Percentiles rank a stretch among this genome's conserved stretches.
phyloP scores from a whole-genome alignment of 2,797 vertebrate genomes.

The Schizopygopsis malacanthus region DNA sequence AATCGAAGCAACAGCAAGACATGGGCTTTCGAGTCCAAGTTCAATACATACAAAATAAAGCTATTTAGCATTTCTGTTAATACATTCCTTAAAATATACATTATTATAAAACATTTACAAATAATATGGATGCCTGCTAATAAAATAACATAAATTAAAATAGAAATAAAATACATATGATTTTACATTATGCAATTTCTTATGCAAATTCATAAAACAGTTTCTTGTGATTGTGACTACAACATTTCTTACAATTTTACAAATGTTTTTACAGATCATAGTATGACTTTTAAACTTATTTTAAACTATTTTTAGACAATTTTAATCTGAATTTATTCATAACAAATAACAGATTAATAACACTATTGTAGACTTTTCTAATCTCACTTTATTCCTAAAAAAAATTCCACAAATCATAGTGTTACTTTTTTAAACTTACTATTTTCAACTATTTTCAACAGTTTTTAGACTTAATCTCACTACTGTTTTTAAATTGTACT shows the following conservation, averaged over 20 bases:
- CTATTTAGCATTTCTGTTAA: neutral
- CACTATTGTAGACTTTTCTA: no score
- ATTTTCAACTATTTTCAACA: neutral
- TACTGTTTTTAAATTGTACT: no score
- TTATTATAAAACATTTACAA: no score
- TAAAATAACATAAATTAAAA: neutral
- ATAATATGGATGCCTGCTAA: no score
- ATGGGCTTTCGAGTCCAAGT: slow-evolving; percentile 43
- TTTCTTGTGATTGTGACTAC: neutral
- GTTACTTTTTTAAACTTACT: neutral
- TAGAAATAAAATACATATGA: no score
- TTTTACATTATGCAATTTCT: no score
- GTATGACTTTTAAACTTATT: neutral
- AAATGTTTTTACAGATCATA: no score
- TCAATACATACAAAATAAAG: slow-evolving; percentile 37
- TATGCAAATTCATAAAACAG: no score
- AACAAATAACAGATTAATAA: no score
- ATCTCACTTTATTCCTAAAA: neutral
- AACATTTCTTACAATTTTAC: neutral
- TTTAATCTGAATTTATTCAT: no score
- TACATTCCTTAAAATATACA: no score
- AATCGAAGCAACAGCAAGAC: neutral
- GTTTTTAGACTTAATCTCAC: neutral
- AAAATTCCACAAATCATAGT: neutral
- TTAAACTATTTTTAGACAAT: neutral